Percentiles rank a stretch among this genome's conserved stretches.
These are phyloP conservation scores for Hexactinellida sp. DNA, from an alignment of 37 sponge, comb jelly and placozoan species.

Conservation along the genomic window DNA sequence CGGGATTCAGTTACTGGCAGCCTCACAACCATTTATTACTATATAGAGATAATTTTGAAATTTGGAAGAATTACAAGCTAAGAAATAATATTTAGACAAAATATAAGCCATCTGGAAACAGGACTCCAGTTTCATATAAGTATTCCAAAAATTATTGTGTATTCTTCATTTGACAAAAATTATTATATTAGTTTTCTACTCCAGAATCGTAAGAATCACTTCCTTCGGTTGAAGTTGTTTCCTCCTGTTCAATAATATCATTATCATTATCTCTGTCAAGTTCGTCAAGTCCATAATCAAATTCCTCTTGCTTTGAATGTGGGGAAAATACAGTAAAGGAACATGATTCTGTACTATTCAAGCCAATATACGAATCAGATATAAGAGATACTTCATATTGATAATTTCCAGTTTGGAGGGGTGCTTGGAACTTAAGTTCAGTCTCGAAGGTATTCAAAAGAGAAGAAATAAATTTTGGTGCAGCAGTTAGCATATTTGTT, in stretches of 20 bases:
- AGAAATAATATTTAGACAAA: too few relatives aligned
- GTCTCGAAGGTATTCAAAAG: not conserved
- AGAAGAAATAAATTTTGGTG: not conserved
- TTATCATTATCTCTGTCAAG: not conserved
- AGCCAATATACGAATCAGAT: not conserved
- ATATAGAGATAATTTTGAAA: too few relatives aligned
- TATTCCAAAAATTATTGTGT: too few relatives aligned
- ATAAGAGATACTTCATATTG: not conserved
- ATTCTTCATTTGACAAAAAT: too few relatives aligned
- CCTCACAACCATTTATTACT: too few relatives aligned
- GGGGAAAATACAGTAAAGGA: not conserved
- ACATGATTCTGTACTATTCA: not conserved
- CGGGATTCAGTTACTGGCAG: too few relatives aligned
- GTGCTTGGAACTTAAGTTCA: constrained; percentile 1
- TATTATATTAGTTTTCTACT: too few relatives aligned
- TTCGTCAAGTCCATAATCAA: constrained; percentile 6
- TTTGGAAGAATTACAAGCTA: too few relatives aligned
- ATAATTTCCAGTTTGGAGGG: not conserved
- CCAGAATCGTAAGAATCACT: not conserved
- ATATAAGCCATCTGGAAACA: too few relatives aligned
- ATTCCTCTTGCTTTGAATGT: not conserved
- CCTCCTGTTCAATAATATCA: not conserved
- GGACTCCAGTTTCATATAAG: too few relatives aligned
- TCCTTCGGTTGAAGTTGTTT: not conserved
- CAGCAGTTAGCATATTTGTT: not conserved